These are phyloP conservation scores for Desmodus rotundus DNA, from an alignment of 2,113 vertebrate species.

Conservation along the genomic window DNA sequence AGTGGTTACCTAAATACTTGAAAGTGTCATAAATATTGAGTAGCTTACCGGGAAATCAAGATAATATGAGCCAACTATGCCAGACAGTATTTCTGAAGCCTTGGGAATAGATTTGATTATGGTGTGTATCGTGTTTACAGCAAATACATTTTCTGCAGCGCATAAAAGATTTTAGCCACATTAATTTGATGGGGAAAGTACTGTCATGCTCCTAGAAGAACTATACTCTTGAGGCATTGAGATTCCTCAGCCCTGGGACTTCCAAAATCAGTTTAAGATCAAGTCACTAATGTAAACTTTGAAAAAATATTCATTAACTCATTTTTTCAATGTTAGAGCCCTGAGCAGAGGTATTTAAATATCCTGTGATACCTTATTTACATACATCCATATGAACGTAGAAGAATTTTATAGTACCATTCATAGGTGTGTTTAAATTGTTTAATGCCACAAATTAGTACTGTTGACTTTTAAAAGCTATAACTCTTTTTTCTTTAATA, in stretches of 20 bases:
- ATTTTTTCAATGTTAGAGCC: slow-evolving; percentile 54
- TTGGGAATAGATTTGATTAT: slow-evolving; percentile 49
- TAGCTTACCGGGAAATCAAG: slow-evolving; percentile 41
- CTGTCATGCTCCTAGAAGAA: neutral
- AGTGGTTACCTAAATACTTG: slow-evolving; percentile 47
- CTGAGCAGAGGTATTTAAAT: slow-evolving; percentile 33
- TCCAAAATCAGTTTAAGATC: slow-evolving; percentile 50
- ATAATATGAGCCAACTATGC: slow-evolving; percentile 45
- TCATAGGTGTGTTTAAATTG: slow-evolving; percentile 53
- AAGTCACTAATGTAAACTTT: slow-evolving; percentile 29
- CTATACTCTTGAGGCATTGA: neutral
- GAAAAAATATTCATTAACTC: slow-evolving; percentile 17
- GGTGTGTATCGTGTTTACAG: slow-evolving; percentile 36
- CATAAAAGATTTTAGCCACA: slow-evolving; percentile 18
- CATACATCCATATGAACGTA: slow-evolving; percentile 33
- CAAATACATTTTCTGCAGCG: slow-evolving; percentile 39
- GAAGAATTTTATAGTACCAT: slow-evolving; percentile 54
- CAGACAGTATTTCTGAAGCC: slow-evolving; percentile 60
- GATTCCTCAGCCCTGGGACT: neutral
- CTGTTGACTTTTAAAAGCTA: slow-evolving; percentile 40
- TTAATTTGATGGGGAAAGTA: slow-evolving; percentile 14
- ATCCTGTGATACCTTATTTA: neutral
- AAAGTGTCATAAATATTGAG: slow-evolving; percentile 43
- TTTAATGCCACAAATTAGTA: slow-evolving; percentile 51
- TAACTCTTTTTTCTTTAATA: neutral